Evolutionary conservation across 1,140 invertebrate genomes (phyloP).

Genomic region (Leguminivora glycinivorella): DNA sequence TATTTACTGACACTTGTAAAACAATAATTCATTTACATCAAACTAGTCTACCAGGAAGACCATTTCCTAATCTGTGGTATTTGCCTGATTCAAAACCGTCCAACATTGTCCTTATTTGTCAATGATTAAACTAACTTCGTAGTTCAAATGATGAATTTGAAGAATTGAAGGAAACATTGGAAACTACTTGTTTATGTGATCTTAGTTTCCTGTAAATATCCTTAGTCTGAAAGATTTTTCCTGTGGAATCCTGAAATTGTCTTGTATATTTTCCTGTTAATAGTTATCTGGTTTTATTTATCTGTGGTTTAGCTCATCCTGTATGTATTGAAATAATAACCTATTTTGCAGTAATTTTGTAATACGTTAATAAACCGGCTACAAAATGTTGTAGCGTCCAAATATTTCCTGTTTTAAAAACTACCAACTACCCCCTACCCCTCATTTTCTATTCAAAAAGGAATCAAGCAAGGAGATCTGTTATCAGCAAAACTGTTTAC

Average conservation of each 20-base stretch:
- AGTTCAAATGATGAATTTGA: not conserved
- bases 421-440: too few relatives aligned
- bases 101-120: not conserved
- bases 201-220: not conserved
- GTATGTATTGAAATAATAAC: too few relatives aligned
- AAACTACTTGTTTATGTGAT: not conserved
- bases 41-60: too few relatives aligned
- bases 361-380: not conserved
- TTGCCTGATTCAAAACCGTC: not conserved
- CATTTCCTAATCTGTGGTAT: not conserved
- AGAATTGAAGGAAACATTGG: not conserved
- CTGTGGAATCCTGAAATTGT: not conserved
- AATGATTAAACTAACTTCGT: not conserved
- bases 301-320: not conserved
- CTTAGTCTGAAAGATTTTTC: not conserved
- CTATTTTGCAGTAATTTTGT: not conserved
- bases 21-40: too few relatives aligned
- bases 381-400: too few relatives aligned
- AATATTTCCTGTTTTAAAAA: too few relatives aligned
- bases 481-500: too few relatives aligned
- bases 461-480: too few relatives aligned
- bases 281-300: not conserved
- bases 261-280: conserved; percentile 7
- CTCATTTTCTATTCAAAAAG: too few relatives aligned
- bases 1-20: too few relatives aligned